These are phyloP conservation scores for Dromococcyx pavoninus DNA, from an alignment of 2,797 vertebrate genomes.

Conservation along the genomic window DNA sequence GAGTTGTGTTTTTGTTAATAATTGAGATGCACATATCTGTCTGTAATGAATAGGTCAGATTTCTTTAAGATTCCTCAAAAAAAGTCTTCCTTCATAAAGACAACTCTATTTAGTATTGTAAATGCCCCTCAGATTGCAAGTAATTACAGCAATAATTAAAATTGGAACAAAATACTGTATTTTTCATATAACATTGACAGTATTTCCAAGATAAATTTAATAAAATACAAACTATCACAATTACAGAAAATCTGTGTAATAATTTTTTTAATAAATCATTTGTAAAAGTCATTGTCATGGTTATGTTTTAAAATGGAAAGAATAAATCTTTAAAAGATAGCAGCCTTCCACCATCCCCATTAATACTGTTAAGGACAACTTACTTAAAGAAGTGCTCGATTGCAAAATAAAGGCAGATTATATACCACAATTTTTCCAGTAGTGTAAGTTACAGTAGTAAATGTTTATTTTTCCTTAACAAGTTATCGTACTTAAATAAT, in stretches of 20 bases:
- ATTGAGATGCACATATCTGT: conserved; percentile 46
- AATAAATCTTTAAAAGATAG: conserved; percentile 18
- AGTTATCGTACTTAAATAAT: background rate
- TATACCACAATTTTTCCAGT: background rate
- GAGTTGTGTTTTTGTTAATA: conserved; percentile 24
- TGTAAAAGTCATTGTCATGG: background rate
- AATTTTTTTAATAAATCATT: background rate
- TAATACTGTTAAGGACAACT: background rate
- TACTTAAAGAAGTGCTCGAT: conserved; percentile 3
- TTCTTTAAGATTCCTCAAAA: background rate
- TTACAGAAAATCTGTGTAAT: conserved; percentile 5
- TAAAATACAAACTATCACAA: background rate
- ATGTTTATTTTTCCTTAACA: background rate
- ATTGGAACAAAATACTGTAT: background rate
- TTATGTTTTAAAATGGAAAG: background rate
- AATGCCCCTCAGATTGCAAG: conserved; percentile 3
- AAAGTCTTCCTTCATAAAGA: background rate
- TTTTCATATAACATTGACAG: conserved; percentile 13
- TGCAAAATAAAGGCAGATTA: conserved; percentile 44
- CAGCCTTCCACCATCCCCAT: background rate
- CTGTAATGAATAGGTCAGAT: background rate
- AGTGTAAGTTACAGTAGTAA: conserved; percentile 22
- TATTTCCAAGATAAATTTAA: conserved; percentile 8
- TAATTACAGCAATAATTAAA: conserved; percentile 6
- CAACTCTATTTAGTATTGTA: background rate